These are phyloP conservation scores for Brachionus asplanchnoidis DNA, from an alignment of 1,140 invertebrate species.

Conservation along the genomic window DNA sequence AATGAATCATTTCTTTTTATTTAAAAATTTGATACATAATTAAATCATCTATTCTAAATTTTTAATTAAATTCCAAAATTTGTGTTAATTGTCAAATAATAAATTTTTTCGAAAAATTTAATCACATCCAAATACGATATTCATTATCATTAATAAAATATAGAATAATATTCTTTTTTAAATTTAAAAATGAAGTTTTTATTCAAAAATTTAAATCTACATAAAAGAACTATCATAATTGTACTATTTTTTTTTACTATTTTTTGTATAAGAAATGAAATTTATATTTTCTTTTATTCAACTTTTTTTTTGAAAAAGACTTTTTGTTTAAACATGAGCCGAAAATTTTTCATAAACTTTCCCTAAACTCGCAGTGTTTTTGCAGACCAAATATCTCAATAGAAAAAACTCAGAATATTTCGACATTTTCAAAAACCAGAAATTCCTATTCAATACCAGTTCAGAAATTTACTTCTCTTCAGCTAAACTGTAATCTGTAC, in stretches of 20 bases:
- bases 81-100: no score
- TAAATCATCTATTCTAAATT: no score
- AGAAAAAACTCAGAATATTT: background rate
- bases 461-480: background rate
- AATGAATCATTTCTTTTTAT: no score
- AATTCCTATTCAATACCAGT: background rate
- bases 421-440: background rate
- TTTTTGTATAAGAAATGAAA: background rate
- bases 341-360: background rate
- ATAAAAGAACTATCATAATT: no score
- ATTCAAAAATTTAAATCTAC: no score
- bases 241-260: background rate
- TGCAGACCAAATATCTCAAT: background rate
- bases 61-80: no score
- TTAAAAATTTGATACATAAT: no score
- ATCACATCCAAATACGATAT: no score
- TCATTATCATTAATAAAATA: no score
- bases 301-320: background rate
- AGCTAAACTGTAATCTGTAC: slow-evolving; percentile 10
- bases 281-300: background rate
- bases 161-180: no score
- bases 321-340: background rate
- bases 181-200: no score
- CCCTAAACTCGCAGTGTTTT: background rate
- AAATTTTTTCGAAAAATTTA: no score